Base-by-base conservation (phyloP, 2,113 vertebrate genomes). In the Glareola pratincola region DNA sequence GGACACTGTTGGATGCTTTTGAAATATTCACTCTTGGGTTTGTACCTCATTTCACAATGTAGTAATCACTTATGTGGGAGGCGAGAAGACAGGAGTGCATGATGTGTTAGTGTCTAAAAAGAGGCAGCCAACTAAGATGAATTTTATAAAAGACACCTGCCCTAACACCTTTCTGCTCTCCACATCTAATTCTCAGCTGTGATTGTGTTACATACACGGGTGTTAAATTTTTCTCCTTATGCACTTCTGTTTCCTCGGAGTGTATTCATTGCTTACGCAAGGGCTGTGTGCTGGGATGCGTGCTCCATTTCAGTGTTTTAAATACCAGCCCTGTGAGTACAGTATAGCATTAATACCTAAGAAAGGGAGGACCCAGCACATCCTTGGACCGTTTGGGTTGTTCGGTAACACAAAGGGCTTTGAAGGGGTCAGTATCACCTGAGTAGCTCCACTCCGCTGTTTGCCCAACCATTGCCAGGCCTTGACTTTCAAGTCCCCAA, bases 401-500 rank as follows among this genome's bases (percentile, higher is more conserved):
- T 94, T 95, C 88, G 53, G 80, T 62, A 86, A 95, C 78, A 97
- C 97, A 97, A 95, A 97, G 92, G 86, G 88, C 93, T 97, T 96
- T 96, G 92, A 92, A 94, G 79, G 87, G 90, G 91, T 87, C 85
- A 92, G 75, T 96, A 88, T 98, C 96, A 94, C 94, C 85, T 82
- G 97, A 96, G 93, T 50, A 90, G 91, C 87, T 97, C 86, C 71
- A 84, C 91, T 95, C 85, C 53, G 73, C 94, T 94, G 94, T 97
- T 97, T 97, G 98, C 88, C 95, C 96, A 96, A 86, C 97, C 98
- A 95, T 98, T 97, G 96, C 97, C 96, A 98, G 97, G 97, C 92
- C 27, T 96, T 98, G 98, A 98, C 98, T 98, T 97, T 92, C 95
- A 94, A 96, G 96, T 98, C 98, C 98, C 97, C 86, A 24, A 94